Evolutionary conservation across 2,113 vertebrate species (phyloP).

Genomic region (Pollachius pollachius): DNA sequence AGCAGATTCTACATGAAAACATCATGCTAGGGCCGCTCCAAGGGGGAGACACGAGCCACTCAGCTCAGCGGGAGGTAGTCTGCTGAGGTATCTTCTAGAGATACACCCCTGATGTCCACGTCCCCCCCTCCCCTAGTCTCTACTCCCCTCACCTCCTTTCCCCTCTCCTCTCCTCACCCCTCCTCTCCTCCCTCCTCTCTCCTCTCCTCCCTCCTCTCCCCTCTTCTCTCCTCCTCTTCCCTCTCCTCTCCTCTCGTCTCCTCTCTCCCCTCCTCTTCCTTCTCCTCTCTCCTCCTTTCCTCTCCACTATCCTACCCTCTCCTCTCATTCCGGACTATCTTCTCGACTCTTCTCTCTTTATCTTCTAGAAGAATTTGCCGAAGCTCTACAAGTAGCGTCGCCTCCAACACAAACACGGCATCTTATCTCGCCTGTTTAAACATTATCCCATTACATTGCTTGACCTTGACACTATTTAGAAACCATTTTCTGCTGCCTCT

Average conservation of each 20-base stretch:
- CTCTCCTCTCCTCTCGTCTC: not conserved
- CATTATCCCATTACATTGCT: conserved; percentile 74
- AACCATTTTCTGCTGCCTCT: conserved; percentile 79
- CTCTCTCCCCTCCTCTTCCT: not conserved
- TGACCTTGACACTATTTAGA: conserved; percentile 87
- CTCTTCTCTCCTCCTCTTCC: not conserved
- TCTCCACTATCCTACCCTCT: not conserved
- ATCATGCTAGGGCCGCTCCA: too few species aligned
- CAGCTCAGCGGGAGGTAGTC: too few species aligned
- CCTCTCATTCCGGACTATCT: not conserved
- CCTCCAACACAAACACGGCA: conserved; percentile 41
- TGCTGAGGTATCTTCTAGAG: too few species aligned
- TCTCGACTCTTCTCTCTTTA: not conserved
- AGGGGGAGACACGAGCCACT: too few species aligned
- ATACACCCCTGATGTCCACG: too few species aligned
- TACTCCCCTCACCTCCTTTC: not conserved
- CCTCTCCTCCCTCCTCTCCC: not conserved
- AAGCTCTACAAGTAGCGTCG: conserved; percentile 26
- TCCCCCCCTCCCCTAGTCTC: not conserved
- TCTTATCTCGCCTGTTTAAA: conserved; percentile 64
- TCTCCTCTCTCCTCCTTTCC: not conserved
- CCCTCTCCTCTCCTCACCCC: not conserved
- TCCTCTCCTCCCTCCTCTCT: not conserved
- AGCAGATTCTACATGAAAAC: too few species aligned
- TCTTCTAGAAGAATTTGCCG: not conserved